A percentile compares a stretch with the other conserved stretches of the same genome.
Evolutionary conservation across 2,797 vertebrate species (phyloP).

Genomic region (Euthynnus affinis): DNA sequence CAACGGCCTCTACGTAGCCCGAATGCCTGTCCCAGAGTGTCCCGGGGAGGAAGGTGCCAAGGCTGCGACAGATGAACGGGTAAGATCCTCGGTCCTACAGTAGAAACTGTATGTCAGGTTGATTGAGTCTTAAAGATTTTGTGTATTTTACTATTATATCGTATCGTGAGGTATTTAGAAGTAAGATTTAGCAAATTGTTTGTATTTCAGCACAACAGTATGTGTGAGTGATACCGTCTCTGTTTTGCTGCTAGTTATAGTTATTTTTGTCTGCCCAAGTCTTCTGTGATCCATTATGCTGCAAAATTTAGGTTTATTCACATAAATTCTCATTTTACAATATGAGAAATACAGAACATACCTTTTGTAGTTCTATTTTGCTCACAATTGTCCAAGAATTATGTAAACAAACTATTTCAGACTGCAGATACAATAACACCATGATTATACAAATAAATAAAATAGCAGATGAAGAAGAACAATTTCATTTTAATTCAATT

Average conservation of each 20-base stretch:
- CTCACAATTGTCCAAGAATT: conserved; percentile 1
- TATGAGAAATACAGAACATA: not conserved
- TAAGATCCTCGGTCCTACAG: conserved; percentile 73
- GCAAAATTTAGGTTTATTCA: not conserved
- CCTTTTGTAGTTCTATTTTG: not conserved
- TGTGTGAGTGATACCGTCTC: not conserved
- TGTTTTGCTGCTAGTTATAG: not conserved
- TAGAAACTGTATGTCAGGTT: rapidly evolving
- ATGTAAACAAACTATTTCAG: not conserved
- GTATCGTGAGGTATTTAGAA: not conserved
- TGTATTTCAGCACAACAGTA: not conserved
- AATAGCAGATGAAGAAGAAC: no score
- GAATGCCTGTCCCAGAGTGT: conserved; percentile 91
- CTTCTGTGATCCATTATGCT: not conserved
- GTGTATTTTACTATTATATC: not conserved
- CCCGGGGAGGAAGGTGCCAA: conserved; percentile 87
- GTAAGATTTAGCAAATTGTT: not conserved
- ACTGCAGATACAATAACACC: not conserved
- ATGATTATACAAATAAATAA: not conserved
- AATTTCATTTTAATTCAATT: not conserved
- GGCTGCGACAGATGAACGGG: conserved; percentile 93
- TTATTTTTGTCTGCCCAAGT: not conserved
- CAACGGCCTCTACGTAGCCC: conserved; percentile 93
- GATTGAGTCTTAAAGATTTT: not conserved
- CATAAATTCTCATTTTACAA: not conserved